A percentile compares a stretch with the other conserved stretches of the same genome.
Evolutionary conservation across 23 tunicate species (phyloP).

Genomic region (Ciona savignyi): DNA sequence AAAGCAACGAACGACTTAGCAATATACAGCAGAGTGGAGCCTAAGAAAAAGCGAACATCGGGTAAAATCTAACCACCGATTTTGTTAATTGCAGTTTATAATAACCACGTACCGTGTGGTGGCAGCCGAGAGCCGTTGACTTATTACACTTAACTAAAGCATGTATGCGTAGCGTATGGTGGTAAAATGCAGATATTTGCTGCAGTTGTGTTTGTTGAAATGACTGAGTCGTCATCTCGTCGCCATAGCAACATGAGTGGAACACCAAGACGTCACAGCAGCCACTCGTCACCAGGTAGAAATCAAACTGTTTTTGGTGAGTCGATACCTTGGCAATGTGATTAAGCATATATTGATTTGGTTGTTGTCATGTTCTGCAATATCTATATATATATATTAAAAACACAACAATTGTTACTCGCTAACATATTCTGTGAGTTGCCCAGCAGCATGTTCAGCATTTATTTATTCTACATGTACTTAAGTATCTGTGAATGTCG

Average conservation of each 20-base stretch:
- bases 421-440: no score
- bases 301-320: not conserved
- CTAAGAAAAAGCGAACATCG: not conserved
- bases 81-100: not conserved
- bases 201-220: not conserved
- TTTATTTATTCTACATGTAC: no score
- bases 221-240: not conserved
- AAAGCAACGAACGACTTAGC: not conserved
- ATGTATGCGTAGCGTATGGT: no score
- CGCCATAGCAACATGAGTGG: not conserved
- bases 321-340: not conserved
- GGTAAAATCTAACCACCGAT: not conserved
- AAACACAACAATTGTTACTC: no score
- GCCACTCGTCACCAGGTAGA: not conserved
- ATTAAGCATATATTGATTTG: no score
- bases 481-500: no score
- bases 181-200: no score
- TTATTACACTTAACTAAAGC: no score
- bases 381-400: no score
- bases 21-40: not conserved
- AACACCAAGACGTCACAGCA: not conserved
- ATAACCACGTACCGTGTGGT: not conserved
- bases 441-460: no score
- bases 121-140: no score
- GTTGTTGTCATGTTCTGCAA: no score